Conservation (phyloP, 2,888 invertebrate genomes). For the Aleiodes alternator region DNA sequence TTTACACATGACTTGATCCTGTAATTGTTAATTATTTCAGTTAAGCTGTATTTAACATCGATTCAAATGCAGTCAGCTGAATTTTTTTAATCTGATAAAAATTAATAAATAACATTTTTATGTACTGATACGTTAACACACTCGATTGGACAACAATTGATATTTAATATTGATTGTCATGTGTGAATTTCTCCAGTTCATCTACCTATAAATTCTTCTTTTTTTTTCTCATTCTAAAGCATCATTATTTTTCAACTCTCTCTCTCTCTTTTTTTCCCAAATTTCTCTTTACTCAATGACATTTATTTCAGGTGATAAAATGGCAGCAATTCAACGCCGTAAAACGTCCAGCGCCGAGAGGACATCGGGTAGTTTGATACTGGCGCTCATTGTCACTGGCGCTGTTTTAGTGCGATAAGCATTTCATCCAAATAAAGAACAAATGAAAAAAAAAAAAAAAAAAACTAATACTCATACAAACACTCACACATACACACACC, state of each 20-base stretch:
- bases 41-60: conserved; percentile 8
- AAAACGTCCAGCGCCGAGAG: conserved; percentile 77
- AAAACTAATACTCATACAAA: no score
- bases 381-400: conserved; percentile 65
- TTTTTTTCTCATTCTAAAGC: not conserved
- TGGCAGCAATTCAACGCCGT: conserved; percentile 91
- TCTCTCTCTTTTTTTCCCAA: conserved; percentile 21
- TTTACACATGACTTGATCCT: conserved; percentile 13
- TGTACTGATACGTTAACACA: not conserved
- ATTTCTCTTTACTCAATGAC: conserved; percentile 30
- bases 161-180: conserved; percentile 27
- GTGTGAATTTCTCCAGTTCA: not conserved
- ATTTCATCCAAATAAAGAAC: conserved; percentile 62
- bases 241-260: not conserved
- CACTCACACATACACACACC: no score
- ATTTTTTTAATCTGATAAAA: conserved; percentile 22
- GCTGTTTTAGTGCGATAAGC: conserved; percentile 71
- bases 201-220: not conserved
- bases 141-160: conserved; percentile 27
- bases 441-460: not conserved
- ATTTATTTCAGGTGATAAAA: conserved; percentile 86
- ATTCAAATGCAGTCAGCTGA: not conserved
- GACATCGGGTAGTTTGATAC: conserved; percentile 64
- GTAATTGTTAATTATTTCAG: conserved; percentile 32
- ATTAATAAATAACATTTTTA: not conserved